Conservation (phyloP, 2,888 invertebrate genomes). For the Cheilosia impressa region DNA sequence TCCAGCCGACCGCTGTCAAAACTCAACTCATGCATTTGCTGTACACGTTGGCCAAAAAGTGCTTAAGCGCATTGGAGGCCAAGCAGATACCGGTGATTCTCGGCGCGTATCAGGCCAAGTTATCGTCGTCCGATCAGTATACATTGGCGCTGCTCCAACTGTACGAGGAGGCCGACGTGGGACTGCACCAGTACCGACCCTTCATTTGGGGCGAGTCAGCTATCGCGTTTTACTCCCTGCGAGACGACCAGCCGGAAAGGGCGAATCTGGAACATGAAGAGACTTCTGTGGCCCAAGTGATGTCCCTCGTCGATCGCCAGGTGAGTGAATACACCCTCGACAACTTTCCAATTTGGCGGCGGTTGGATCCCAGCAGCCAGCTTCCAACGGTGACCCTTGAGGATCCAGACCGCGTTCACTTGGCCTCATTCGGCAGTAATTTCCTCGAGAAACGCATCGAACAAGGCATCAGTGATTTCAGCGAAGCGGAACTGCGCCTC, state of each 20-base stretch:
- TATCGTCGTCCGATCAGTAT: slow-evolving; percentile 88
- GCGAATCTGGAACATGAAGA: slow-evolving; percentile 87
- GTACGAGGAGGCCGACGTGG: slow-evolving; percentile 88
- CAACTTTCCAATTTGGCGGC: slow-evolving; percentile 88
- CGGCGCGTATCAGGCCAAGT: slow-evolving; percentile 91
- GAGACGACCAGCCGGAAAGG: slow-evolving; percentile 84
- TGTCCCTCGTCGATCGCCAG: slow-evolving; percentile 89
- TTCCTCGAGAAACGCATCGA: slow-evolving; percentile 80
- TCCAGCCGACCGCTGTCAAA: slow-evolving; percentile 83
- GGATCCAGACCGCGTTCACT: slow-evolving; percentile 76
- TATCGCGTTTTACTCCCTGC: slow-evolving; percentile 89
- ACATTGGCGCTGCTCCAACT: slow-evolving; percentile 88
- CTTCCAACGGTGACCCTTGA: slow-evolving; percentile 79
- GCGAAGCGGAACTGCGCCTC: slow-evolving; percentile 78
- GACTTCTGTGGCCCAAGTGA: slow-evolving; percentile 89
- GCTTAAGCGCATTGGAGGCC: slow-evolving; percentile 86
- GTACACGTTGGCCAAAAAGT: slow-evolving; percentile 86
- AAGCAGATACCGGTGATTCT: slow-evolving; percentile 90
- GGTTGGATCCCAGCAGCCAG: slow-evolving; percentile 83
- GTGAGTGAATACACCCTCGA: slow-evolving; percentile 87
- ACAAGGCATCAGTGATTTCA: slow-evolving; percentile 76
- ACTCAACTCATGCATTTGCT: slow-evolving; percentile 88
- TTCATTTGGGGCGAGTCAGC: slow-evolving; percentile 94
- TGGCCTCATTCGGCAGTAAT: slow-evolving; percentile 79
- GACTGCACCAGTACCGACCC: slow-evolving; percentile 89